Percentiles rank a stretch among this genome's conserved stretches.
These are phyloP conservation scores for Drosophila tropicalis DNA, from an alignment of 1,140 invertebrate species.

Conservation along the genomic window DNA sequence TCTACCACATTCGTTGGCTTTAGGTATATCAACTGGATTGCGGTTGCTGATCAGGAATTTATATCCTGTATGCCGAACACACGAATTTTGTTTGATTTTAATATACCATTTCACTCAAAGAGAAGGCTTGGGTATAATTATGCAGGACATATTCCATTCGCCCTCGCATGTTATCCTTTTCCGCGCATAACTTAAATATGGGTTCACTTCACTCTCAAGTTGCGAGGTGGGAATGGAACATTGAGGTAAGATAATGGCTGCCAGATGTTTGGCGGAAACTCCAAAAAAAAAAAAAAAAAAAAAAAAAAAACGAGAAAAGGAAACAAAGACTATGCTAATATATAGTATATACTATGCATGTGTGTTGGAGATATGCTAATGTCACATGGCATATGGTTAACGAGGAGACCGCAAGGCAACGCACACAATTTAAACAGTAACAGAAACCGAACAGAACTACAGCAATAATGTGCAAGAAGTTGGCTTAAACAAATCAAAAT, in stretches of 20 bases:
- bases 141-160: neutral
- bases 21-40: too few species aligned
- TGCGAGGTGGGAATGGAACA: neutral
- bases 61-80: too few species aligned
- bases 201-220: slow-evolving; percentile 1
- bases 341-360: neutral
- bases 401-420: neutral
- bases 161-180: neutral
- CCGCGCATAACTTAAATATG: slow-evolving; percentile 2
- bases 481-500: too few species aligned
- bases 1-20: too few species aligned
- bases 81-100: too few species aligned
- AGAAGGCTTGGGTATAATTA: neutral
- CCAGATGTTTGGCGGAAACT: neutral
- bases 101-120: neutral
- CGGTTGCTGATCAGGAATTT: too few species aligned
- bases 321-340: neutral
- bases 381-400: neutral
- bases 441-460: too few species aligned
- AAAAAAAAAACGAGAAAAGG: too few species aligned
- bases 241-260: neutral
- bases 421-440: too few species aligned
- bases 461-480: too few species aligned
- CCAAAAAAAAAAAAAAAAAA: neutral
- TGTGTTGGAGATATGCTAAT: neutral